Percentiles rank a stretch among this genome's conserved stretches.
Conservation (phyloP, 2,797 vertebrate genomes). For the Halcyon chelicuti region DNA sequence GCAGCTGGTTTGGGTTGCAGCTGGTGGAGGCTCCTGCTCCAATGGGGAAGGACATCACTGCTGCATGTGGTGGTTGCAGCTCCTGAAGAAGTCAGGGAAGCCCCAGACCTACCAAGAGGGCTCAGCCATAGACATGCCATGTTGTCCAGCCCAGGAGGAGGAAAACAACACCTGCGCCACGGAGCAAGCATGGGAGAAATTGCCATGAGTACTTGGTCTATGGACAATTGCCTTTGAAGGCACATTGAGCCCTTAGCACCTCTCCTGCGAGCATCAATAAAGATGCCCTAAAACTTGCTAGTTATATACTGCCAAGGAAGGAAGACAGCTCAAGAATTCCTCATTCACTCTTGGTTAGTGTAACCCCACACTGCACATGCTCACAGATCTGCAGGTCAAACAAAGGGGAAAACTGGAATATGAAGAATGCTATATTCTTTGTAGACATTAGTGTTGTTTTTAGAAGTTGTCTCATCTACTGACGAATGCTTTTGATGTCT, state of each 20-base stretch:
- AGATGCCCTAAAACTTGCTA: neutral
- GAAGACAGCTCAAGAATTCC: neutral
- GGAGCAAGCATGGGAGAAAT: neutral
- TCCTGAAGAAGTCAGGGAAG: neutral
- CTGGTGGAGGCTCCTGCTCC: neutral
- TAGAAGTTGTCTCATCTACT: neutral
- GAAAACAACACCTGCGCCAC: neutral
- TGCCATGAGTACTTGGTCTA: neutral
- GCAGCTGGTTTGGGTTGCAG: neutral
- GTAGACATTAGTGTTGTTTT: neutral
- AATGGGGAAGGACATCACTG: neutral
- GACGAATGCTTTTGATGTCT: neutral
- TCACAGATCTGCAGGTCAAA: neutral
- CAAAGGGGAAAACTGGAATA: neutral
- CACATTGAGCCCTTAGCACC: neutral
- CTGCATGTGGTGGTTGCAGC: fast-evolving
- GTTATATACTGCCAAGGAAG: neutral
- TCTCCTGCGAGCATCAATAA: neutral
- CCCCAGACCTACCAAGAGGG: neutral
- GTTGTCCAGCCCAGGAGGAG: neutral
- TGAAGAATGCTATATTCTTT: neutral
- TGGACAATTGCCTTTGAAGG: too few relatives aligned
- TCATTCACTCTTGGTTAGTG: neutral
- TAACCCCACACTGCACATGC: neutral
- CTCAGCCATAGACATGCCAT: neutral